Evolutionary conservation across 2,113 vertebrate species (phyloP).

Genomic region (Nerophis ophidion): DNA sequence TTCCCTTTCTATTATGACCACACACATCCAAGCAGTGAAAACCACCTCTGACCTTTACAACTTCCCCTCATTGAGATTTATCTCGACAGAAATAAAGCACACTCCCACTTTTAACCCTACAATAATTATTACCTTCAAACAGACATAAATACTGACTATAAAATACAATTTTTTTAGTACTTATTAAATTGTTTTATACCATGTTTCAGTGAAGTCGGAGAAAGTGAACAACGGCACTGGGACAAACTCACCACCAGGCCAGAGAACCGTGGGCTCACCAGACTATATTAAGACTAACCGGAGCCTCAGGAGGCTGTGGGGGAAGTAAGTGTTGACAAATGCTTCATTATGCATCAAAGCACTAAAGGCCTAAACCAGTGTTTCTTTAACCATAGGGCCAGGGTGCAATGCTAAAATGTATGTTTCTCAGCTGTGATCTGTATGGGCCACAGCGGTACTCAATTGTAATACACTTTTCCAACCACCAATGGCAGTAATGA

Average conservation of each 20-base stretch:
- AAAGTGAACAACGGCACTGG: slow-evolving; percentile 69
- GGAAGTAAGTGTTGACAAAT: slow-evolving; percentile 80
- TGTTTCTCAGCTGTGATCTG: too few species aligned
- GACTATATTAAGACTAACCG: slow-evolving; percentile 88
- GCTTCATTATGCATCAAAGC: neutral
- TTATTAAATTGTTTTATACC: slow-evolving; percentile 20
- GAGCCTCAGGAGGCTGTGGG: slow-evolving; percentile 94
- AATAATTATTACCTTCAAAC: neutral
- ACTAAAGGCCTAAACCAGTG: too few species aligned
- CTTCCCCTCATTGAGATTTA: slow-evolving; percentile 33
- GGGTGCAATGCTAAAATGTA: too few species aligned
- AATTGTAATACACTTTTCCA: too few species aligned
- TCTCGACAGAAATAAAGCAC: neutral
- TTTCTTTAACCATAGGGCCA: too few species aligned
- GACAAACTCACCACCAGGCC: slow-evolving; percentile 63
- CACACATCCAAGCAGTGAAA: slow-evolving; percentile 39
- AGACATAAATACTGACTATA: too few species aligned
- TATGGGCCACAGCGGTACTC: too few species aligned
- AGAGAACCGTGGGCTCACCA: slow-evolving; percentile 79
- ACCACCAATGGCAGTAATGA: too few species aligned
- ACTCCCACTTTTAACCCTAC: neutral
- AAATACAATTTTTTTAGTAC: slow-evolving; percentile 7
- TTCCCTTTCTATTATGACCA: slow-evolving; percentile 44
- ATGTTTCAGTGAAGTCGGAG: slow-evolving; percentile 77
- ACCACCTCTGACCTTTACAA: slow-evolving; percentile 34